Conservation (phyloP, 1,140 invertebrate species). For the Cydia pomonella region DNA sequence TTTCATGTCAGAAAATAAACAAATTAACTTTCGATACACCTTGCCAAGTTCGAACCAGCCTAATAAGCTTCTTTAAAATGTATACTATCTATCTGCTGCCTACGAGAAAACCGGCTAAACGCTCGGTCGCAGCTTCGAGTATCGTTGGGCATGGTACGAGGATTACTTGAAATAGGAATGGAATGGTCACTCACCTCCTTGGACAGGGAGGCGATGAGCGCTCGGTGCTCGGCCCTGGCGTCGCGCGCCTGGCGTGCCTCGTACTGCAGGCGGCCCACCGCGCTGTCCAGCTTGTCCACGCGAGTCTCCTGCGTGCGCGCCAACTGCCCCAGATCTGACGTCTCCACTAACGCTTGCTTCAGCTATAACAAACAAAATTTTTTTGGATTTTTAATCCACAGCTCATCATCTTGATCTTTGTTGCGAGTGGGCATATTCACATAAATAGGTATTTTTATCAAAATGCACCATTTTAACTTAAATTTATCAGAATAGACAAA, state of each 20-base stretch:
- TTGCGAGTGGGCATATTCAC: not conserved
- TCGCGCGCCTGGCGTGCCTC: slow-evolving; percentile 59
- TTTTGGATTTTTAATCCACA: no score
- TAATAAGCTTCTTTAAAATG: no score
- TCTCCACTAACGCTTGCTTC: slow-evolving; percentile 62
- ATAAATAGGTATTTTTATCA: not conserved
- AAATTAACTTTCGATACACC: no score
- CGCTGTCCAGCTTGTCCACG: slow-evolving; percentile 66
- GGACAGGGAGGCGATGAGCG: slow-evolving; percentile 53
- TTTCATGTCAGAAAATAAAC: no score
- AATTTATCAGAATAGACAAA: no score
- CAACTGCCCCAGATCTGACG: slow-evolving; percentile 58
- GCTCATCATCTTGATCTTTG: no score
- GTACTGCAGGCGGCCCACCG: slow-evolving; percentile 59
- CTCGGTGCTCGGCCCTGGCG: slow-evolving; percentile 54
- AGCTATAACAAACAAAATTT: slow-evolving; percentile 46
- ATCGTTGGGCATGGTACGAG: no score
- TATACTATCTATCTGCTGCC: no score
- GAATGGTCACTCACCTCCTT: slow-evolving; percentile 57
- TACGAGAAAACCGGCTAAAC: no score
- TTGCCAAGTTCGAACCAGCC: no score
- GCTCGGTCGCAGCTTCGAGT: no score
- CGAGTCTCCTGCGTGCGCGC: slow-evolving; percentile 63
- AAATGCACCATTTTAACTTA: not conserved
- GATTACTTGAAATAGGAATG: no score